phyloP scores from a whole-genome alignment of 2,797 vertebrate genomes.

The Onychomys leucogaster region DNA sequence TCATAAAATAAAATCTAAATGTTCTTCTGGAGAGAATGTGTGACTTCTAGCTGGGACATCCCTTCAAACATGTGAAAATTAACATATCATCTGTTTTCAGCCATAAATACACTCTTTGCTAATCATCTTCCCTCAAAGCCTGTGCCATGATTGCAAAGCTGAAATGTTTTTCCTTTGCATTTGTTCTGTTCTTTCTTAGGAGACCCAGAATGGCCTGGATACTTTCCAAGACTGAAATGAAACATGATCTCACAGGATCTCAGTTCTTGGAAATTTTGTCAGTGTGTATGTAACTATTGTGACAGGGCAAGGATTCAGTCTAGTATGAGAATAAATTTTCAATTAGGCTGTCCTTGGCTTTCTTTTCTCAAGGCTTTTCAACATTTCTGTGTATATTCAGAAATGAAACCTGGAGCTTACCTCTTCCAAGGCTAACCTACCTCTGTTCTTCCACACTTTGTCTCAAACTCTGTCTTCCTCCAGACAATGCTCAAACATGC shows the following conservation, averaged over 20 bases:
- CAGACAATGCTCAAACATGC: not conserved
- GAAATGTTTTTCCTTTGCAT: not conserved
- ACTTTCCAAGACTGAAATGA: conserved; percentile 74
- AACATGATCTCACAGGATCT: conserved; percentile 72
- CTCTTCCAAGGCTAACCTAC: not conserved
- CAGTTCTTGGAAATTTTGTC: conserved; percentile 77
- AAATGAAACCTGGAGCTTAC: conserved; percentile 28
- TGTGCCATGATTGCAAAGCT: conserved; percentile 32
- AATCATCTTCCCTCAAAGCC: conserved; percentile 67
- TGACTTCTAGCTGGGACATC: conserved; percentile 58
- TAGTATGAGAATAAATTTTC: conserved; percentile 64
- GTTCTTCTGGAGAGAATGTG: conserved; percentile 58
- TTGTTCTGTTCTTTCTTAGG: conserved; percentile 60
- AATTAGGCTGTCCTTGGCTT: conserved; percentile 53
- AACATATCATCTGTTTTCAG: conserved; percentile 78
- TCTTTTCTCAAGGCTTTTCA: conserved; percentile 49
- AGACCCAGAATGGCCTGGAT: conserved; percentile 61
- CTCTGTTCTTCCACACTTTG: not conserved
- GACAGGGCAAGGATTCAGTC: conserved; percentile 67
- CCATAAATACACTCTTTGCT: conserved; percentile 69
- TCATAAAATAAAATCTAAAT: conserved; percentile 45
- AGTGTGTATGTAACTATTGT: conserved; percentile 81
- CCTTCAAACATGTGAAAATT: conserved; percentile 77
- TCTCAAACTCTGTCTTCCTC: not conserved
- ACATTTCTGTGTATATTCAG: not conserved